These are phyloP conservation scores for Pseudochromis fuscus DNA, from an alignment of 2,797 vertebrate species.

Conservation along the genomic window DNA sequence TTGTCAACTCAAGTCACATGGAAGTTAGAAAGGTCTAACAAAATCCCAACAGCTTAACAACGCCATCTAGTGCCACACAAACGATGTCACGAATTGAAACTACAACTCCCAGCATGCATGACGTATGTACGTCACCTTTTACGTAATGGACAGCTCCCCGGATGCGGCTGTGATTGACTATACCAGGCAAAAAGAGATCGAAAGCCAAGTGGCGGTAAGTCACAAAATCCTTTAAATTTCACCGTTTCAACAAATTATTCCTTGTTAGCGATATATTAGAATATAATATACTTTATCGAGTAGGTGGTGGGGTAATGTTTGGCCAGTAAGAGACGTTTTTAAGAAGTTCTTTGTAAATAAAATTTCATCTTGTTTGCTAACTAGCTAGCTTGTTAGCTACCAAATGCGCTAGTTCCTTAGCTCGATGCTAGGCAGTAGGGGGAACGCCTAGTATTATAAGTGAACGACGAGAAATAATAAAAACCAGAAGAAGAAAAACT, in stretches of 20 bases:
- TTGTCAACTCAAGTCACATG: neutral
- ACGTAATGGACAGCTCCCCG: constrained; percentile 84
- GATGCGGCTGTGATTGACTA: constrained; percentile 86
- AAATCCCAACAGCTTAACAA: constrained; percentile 17
- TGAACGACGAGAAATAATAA: constrained; percentile 26
- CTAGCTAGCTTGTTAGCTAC: constrained; percentile 74
- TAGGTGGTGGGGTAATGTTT: rapidly evolving
- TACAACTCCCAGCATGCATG: constrained; percentile 69
- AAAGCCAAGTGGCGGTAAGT: constrained; percentile 86
- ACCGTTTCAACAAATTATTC: neutral
- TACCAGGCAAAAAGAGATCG: constrained; percentile 80
- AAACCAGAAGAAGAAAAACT: neutral
- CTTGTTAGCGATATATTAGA: neutral
- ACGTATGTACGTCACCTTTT: constrained; percentile 41
- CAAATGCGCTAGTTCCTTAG: constrained; percentile 82
- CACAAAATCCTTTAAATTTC: constrained; percentile 57
- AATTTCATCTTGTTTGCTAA: constrained; percentile 81
- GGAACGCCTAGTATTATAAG: constrained; percentile 80
- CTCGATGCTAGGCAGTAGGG: constrained; percentile 71
- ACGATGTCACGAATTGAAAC: constrained; percentile 38
- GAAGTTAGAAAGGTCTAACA: neutral
- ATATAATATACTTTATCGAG: neutral
- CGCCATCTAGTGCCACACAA: constrained; percentile 63
- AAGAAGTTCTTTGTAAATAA: constrained; percentile 46
- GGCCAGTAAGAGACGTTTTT: neutral